Percentiles rank a stretch among this genome's conserved stretches.
These are phyloP conservation scores for Metellina segmentata DNA, from an alignment of 2,888 invertebrate species.

Conservation along the genomic window DNA sequence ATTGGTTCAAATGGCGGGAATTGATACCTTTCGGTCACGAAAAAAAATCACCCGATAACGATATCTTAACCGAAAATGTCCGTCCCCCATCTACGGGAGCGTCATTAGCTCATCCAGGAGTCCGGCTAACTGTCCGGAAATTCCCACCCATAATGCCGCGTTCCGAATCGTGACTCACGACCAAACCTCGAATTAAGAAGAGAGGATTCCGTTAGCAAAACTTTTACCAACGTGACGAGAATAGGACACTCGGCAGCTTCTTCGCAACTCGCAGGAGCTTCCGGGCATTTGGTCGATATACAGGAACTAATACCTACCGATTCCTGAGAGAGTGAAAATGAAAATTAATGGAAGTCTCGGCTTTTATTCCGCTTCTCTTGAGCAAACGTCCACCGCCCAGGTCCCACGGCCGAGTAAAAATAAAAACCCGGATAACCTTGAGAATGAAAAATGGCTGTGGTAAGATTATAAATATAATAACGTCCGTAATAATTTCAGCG, in stretches of 20 bases:
- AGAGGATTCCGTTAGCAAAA: constrained; percentile 62
- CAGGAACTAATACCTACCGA: constrained; percentile 24
- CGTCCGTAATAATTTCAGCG: constrained; percentile 67
- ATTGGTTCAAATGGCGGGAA: background rate
- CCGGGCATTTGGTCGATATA: constrained; percentile 57
- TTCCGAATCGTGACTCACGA: constrained; percentile 69
- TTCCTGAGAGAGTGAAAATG: constrained; percentile 44
- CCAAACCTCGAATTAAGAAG: constrained; percentile 50
- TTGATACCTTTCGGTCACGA: background rate
- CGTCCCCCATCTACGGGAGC: constrained; percentile 13
- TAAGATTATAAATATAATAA: constrained; percentile 70
- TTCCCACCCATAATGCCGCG: constrained; percentile 53
- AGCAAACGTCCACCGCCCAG: background rate
- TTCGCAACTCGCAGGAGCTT: background rate
- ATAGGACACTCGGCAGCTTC: constrained; percentile 35
- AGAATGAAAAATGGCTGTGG: constrained; percentile 55
- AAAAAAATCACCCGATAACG: constrained; percentile 12
- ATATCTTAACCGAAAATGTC: constrained; percentile 1
- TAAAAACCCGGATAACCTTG: constrained; percentile 2
- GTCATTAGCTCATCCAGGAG: constrained; percentile 33
- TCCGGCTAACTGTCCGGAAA: constrained; percentile 40
- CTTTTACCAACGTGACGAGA: constrained; percentile 71
- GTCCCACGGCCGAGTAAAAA: too few relatives aligned
- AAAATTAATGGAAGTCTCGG: constrained; percentile 65
- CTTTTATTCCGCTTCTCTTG: background rate